Evolutionary conservation across 2,888 invertebrate genomes (phyloP), one percentile per base, ranked within the genome.

Genomic region (Ochropleura leucogaster): DNA sequence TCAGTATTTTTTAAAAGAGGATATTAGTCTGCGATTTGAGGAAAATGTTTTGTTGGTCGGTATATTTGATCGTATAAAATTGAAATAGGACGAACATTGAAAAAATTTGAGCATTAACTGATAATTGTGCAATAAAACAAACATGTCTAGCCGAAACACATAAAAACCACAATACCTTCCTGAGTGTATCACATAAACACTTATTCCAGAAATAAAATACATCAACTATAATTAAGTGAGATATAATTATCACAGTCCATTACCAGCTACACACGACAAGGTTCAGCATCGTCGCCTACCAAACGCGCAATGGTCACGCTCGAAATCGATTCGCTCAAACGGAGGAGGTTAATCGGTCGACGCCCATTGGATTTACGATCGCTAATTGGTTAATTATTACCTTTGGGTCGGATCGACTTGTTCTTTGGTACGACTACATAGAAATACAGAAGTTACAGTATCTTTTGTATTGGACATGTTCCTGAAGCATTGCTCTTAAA

Each of bases 321-420:
- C 64, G 57, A 55, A 55, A 75, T 75, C 72, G 62, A 63, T 70
- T 63, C 55, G 68, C 12, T 68, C 82, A 65, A 73, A 68, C 46
- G 64, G 57, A 55, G 12, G 10, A 16, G 44, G 64, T 44, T 77
- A 78, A 76, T 74, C 62, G 68, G 72, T 68, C 57, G 68, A 87
- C 85, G 81, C 85, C 87, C 85, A 83, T 80, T 83, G 78, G 85
- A 87, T 87, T 88, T 84, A 84, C 83, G 88, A 75, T 77, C 66
- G 53, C 73, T 86, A 86, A 89, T 88, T 88, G 88, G 88, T 88
- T 88, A 85, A 87, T 89, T 85, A 85, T 86, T 85, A 81, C 82
- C 83, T 77, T 62, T 70, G 62, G 64, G 72, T 79, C 70, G 47
- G 74, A 80, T 84, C 75, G 72, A 74, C 67, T 70, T 71, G 62